Conservation (phyloP, 1,140 invertebrate genomes). For the Phenacoccus solenopsis region DNA sequence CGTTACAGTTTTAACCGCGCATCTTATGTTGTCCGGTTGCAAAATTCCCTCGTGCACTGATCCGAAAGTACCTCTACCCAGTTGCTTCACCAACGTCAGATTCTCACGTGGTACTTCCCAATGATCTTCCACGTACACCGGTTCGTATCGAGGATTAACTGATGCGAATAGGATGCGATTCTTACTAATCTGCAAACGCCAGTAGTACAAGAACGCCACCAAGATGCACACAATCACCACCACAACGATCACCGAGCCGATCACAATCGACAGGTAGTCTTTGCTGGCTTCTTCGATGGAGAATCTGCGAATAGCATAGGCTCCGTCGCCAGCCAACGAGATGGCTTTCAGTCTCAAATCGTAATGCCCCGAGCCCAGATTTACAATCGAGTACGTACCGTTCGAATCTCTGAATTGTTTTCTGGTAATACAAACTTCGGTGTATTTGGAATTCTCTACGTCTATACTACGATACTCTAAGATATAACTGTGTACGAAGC, state of each 20-base stretch:
- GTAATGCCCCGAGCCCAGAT: slow-evolving; percentile 22
- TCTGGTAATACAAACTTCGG: slow-evolving; percentile 19
- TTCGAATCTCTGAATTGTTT: slow-evolving; percentile 10
- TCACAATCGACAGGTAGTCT: slow-evolving; percentile 17
- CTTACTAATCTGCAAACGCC: slow-evolving; percentile 19
- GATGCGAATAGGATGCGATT: slow-evolving; percentile 23
- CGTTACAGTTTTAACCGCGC: slow-evolving; percentile 92
- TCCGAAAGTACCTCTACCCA: slow-evolving; percentile 93
- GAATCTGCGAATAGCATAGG: neutral
- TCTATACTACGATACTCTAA: slow-evolving; percentile 38
- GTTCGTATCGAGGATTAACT: slow-evolving; percentile 27
- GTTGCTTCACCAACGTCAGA: slow-evolving; percentile 59
- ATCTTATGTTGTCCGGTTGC: slow-evolving; percentile 38
- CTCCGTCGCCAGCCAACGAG: slow-evolving; percentile 26
- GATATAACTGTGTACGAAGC: slow-evolving; percentile 65
- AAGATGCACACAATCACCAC: neutral
- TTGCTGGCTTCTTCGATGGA: neutral
- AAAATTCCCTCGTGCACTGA: slow-evolving; percentile 71
- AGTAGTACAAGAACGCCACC: slow-evolving; percentile 22
- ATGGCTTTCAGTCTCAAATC: slow-evolving; percentile 22
- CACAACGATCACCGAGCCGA: slow-evolving; percentile 14
- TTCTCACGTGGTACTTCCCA: slow-evolving; percentile 86
- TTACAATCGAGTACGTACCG: slow-evolving; percentile 11
- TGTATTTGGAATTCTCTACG: neutral
- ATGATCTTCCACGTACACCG: slow-evolving; percentile 69